Evolutionary conservation across 2,113 vertebrate genomes (phyloP).

Genomic region (Melanerpes aurifrons): DNA sequence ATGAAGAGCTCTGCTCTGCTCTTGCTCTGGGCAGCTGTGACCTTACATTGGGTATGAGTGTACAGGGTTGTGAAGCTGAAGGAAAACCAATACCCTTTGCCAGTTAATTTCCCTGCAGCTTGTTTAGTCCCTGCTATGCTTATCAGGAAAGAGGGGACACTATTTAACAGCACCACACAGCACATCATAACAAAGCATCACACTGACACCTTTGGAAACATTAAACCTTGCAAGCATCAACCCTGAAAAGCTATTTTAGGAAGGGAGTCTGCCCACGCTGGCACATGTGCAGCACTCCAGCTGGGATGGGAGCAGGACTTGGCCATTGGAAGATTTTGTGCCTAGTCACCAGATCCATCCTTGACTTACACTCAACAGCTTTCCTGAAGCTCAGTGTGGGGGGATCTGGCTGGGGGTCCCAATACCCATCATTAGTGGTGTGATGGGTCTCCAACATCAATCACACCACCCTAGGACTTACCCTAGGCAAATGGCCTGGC

Average conservation of each 20-base stretch:
- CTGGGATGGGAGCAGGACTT: not conserved
- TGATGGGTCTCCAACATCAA: not conserved
- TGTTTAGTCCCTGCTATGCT: not conserved
- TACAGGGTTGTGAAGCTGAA: not conserved
- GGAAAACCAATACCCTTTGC: not conserved
- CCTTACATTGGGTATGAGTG: not conserved
- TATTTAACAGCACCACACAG: not conserved
- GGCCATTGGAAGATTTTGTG: not conserved
- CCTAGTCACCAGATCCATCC: not conserved
- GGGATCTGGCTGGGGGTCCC: accelerated
- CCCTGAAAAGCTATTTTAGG: slow-evolving; percentile 14
- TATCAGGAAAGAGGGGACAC: accelerated
- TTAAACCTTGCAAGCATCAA: not conserved
- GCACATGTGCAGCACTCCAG: not conserved
- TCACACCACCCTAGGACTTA: too few relatives aligned
- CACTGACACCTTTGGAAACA: not conserved
- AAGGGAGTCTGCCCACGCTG: accelerated
- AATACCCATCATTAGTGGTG: accelerated
- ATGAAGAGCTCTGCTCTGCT: accelerated
- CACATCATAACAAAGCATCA: not conserved
- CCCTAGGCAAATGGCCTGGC: not conserved
- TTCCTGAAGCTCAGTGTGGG: not conserved
- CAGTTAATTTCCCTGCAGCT: not conserved
- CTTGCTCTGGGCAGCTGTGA: not conserved
- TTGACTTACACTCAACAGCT: not conserved